Base-by-base conservation (phyloP, 2,888 invertebrate genomes). In the Pollenia labialis region DNA sequence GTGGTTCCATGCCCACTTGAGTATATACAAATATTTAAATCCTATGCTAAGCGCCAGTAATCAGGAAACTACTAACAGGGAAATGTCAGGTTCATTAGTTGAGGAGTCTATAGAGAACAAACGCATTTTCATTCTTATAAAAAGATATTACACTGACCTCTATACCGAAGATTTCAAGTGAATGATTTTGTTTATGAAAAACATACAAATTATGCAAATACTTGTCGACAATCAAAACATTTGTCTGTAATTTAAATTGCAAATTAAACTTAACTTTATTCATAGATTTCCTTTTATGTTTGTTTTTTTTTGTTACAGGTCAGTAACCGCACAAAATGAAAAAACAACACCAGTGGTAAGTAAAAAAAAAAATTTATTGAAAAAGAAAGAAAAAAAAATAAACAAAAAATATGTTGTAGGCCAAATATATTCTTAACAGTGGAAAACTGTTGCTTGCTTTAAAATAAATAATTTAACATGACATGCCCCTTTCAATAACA, bases 391-490 rank as follows among this genome's bases (percentile, higher is more conserved):
- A 66, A 12, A 46, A 23, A 68, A 8, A 32, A 50, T 71, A 62
- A 1, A 64, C 14, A 71, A 54, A 48, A 54, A 46, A 62, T 16
- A 48, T 32, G 32, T 32, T 32, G 6, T 32, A 32, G 32, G 32
- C 32, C 32, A 32, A 32, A 74, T 6, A 42, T 58, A 50, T 48
- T 10, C 23, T 56, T 64, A 46, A 71, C 50, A 72, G n/a, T 66
- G 69, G 48, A 84, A 82, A 87, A 84, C 87, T 87, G 84, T 87
- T 84, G 87, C 84, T 77, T 81, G 52, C 11, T 66, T 68, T 32
- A 32, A 12, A 48, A 10, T 40, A 42, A 10, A 42, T 0, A 71
- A 68, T 32, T 66, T 69, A 46, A 76, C n/a, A 68, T 44, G 2
- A 42, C 14, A 44, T 71, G 12, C 52, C 62, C 81, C 76, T 46